Base-by-base conservation (phyloP, 2,888 invertebrate genomes). In the Apoda limacodes region DNA sequence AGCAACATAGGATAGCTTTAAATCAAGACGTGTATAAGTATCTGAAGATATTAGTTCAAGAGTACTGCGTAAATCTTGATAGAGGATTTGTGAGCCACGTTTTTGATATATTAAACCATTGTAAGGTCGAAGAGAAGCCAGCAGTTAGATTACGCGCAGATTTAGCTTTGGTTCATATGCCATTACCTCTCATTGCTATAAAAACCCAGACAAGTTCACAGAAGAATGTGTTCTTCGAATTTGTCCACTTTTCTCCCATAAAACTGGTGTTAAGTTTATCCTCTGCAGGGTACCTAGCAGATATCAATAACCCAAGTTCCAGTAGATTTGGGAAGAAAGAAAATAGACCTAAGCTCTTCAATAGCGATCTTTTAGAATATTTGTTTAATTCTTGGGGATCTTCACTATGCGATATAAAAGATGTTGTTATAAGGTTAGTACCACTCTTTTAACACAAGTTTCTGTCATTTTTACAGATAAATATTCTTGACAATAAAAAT, bases 41-140 rank as follows among this genome's bases (percentile, higher is more conserved):
- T 49, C 58, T 89, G 11, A 87, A 87, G 50, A 52, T 90, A 2
- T 55, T 86, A 24, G 56, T 89, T 1, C 86, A 87, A 46, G 88
- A 90, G 55, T 86, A 88, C 50, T 84, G 83, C 42, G 61, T 90
- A 12, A 87, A 87, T 48, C 61, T 90, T 21, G 90, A 90, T 57
- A 83, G 87, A 45, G 88, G 88, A 24, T 86, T 90, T 45, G 80
- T 83, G 42, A 66, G 82, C 38, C 84, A 87, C 21, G 60, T 89
- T 5, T 83, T 84, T 35, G 84, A 87, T 58, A 75, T 88, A 14
- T 55, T 88, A 27, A 83, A 85, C 30, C 82, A 83, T 43, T 84
- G 85, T 69, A 82, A 84, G 44, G 60, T 78, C 14, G 82, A 83
- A 36, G 84, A 85, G 42, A 81, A 82, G 37, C 83, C 85, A 4